Evolutionary conservation across 2,113 vertebrate species (phyloP).

Genomic region (Atractosteus spatula): DNA sequence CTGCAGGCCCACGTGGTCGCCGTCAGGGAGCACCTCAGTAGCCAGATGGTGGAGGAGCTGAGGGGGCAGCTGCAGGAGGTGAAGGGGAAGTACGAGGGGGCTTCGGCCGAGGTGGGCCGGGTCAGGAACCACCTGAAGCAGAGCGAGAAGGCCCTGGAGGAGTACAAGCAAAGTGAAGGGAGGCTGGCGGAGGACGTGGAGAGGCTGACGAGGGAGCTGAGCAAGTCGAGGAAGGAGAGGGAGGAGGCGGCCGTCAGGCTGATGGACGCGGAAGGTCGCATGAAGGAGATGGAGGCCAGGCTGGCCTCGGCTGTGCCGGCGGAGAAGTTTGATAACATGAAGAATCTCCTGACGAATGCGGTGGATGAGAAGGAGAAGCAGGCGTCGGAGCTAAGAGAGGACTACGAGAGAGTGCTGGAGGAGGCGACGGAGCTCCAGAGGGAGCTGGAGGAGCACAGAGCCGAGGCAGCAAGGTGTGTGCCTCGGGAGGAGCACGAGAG

Average conservation of each 20-base stretch:
- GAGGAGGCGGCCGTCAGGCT: conserved; percentile 62
- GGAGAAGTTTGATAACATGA: conserved; percentile 88
- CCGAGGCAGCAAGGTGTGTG: conserved; percentile 36
- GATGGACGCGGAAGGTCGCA: conserved; percentile 60
- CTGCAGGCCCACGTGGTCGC: conserved; percentile 92
- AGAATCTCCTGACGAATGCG: conserved; percentile 73
- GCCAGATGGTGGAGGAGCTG: conserved; percentile 72
- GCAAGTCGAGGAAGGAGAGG: conserved; percentile 56
- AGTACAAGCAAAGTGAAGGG: conserved; percentile 80
- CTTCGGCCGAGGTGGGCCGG: conserved; percentile 84
- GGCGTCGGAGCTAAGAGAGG: conserved; percentile 69
- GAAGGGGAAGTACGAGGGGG: conserved; percentile 87
- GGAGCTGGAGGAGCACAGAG: conserved; percentile 61
- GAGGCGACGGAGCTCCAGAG: conserved; percentile 72
- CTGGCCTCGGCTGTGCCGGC: conserved; percentile 58
- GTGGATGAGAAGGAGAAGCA: conserved; percentile 79
- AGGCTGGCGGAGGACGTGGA: conserved; percentile 76
- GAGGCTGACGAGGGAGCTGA: conserved; percentile 70
- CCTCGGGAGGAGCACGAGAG: conserved; percentile 69
- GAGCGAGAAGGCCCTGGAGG: conserved; percentile 80
- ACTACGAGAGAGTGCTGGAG: conserved; percentile 67
- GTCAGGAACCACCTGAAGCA: conserved; percentile 87
- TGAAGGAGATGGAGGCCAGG: conserved; percentile 63
- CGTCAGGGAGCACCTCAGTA: conserved; percentile 84
- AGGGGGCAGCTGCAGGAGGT: conserved; percentile 81